Conservation (phyloP, 1,140 invertebrate species). For the Drosophila erecta region DNA sequence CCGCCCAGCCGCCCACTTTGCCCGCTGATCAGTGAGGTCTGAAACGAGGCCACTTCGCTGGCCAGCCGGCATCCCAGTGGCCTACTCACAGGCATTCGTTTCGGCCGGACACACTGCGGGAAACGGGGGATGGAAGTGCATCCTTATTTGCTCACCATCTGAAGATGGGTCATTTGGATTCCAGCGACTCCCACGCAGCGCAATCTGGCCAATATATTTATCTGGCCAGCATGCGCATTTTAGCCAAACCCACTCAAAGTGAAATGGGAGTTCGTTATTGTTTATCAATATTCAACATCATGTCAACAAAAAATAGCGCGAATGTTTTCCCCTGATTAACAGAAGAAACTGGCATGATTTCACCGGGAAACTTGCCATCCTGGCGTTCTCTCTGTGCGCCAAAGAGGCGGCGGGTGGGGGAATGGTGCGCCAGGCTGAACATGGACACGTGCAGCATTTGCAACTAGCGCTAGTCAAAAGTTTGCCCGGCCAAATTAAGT, state of each 20-base stretch:
- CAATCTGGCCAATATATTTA: no score
- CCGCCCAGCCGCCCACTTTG: constrained; percentile 2
- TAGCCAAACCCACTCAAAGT: no score
- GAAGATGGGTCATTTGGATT: no score
- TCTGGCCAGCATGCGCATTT: no score
- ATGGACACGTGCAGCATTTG: constrained; percentile 56
- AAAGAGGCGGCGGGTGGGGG: neutral
- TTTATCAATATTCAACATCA: no score
- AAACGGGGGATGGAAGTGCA: neutral
- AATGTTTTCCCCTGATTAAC: no score
- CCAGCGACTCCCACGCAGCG: no score
- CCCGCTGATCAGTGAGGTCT: constrained; percentile 33
- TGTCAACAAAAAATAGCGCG: no score
- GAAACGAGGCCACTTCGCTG: constrained; percentile 56
- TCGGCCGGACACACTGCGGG: neutral
- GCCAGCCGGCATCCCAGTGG: constrained; percentile 27
- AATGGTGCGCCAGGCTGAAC: neutral
- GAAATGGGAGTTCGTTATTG: no score
- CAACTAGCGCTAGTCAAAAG: constrained; percentile 54
- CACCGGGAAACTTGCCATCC: no score
- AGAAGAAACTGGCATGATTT: no score
- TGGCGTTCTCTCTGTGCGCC: neutral
- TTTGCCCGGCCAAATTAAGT: constrained; percentile 66
- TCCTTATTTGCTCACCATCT: no score
- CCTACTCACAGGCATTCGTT: constrained; percentile 40